phyloP scores from a whole-genome alignment of 2,888 invertebrate genomes.

The Serripes groenlandicus region DNA sequence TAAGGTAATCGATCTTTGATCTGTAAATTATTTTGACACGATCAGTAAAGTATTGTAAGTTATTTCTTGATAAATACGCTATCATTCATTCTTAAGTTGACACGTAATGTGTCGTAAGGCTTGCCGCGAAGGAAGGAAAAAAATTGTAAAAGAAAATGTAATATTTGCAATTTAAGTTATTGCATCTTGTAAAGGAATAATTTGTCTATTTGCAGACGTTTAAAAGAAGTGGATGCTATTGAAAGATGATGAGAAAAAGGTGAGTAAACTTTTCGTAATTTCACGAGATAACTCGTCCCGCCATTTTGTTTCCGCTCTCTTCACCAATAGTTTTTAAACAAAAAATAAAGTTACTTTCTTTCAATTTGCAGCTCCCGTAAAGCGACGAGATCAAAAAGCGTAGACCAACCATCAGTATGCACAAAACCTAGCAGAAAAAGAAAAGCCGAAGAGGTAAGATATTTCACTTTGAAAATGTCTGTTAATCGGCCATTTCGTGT shows the following conservation, averaged over 20 bases:
- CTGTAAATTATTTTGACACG: not conserved
- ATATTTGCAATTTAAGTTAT: not conserved
- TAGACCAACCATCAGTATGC: constrained; percentile 64
- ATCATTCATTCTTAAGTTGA: not conserved
- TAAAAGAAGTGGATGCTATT: constrained; percentile 13
- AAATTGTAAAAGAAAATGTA: not conserved
- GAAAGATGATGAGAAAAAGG: constrained; percentile 80
- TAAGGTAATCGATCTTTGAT: not conserved
- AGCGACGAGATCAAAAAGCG: constrained; percentile 69
- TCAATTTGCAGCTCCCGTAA: constrained; percentile 74
- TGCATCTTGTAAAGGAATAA: not conserved
- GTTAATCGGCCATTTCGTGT: constrained; percentile 28
- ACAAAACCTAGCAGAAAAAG: constrained; percentile 72
- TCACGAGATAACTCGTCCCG: constrained; percentile 51
- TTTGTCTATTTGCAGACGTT: constrained; percentile 16
- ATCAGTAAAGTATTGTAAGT: not conserved
- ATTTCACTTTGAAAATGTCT: constrained; percentile 41
- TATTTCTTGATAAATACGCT: constrained; percentile 1
- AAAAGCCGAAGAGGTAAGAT: constrained; percentile 78
- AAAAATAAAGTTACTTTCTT: constrained; percentile 13
- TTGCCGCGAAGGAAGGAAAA: not conserved
- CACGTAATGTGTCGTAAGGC: not conserved
- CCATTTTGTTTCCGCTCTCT: constrained; percentile 69
- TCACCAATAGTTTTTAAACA: constrained; percentile 5
- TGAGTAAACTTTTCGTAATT: constrained; percentile 55